phyloP scores from a whole-genome alignment of 2,113 vertebrate genomes.

The Plecturocebus donacophilus region DNA sequence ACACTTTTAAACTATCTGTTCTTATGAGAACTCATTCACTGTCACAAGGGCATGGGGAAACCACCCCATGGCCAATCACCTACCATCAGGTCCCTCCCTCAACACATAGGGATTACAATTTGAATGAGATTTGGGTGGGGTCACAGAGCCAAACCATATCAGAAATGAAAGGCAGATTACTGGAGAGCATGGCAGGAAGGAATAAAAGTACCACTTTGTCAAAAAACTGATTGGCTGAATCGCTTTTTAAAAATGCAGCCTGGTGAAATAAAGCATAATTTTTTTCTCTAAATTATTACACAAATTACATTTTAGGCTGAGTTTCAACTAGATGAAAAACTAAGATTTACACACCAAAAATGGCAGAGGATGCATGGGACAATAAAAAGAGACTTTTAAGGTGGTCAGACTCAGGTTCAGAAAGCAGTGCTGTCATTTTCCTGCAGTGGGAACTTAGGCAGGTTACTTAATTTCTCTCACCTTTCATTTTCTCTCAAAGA shows the following conservation, averaged over 20 bases:
- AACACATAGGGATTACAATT: no score
- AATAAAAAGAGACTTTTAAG: not conserved
- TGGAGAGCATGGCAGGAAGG: not conserved
- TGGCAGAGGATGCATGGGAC: accelerated
- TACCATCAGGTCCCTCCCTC: no score
- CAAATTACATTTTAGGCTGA: not conserved
- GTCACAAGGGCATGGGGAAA: no score
- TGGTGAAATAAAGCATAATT: not conserved
- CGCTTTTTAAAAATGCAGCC: not conserved
- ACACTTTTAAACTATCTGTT: no score
- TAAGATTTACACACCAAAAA: not conserved
- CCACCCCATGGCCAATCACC: no score
- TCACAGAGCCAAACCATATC: no score
- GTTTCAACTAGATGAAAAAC: not conserved
- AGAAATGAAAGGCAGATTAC: not conserved
- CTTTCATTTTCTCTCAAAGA: not conserved
- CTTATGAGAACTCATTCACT: no score
- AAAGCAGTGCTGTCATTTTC: not conserved
- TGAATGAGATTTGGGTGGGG: no score
- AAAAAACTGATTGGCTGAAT: not conserved
- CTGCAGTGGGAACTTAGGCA: not conserved
- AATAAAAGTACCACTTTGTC: not conserved
- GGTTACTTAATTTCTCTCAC: not conserved
- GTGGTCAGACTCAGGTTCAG: not conserved
- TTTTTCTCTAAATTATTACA: not conserved